Evolutionary conservation across 2,113 vertebrate species (phyloP).

Genomic region (Cyanistes caeruleus): DNA sequence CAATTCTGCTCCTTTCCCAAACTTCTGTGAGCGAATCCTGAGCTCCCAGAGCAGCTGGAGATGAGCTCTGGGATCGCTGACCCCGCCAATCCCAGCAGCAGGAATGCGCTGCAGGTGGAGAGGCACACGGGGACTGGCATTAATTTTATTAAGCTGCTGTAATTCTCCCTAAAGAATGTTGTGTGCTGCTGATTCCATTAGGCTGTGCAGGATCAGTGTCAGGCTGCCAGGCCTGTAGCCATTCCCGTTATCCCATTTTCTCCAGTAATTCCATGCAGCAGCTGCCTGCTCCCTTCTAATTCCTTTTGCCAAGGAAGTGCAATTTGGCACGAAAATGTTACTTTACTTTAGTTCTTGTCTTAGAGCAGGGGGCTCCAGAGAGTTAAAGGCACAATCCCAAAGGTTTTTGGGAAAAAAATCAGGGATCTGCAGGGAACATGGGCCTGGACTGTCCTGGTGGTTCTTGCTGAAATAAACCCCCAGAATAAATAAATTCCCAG

Average conservation of each 20-base stretch:
- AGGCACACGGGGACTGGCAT: neutral
- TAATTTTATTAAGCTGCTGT: neutral
- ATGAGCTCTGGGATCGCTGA: neutral
- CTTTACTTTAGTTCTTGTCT: neutral
- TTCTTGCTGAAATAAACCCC: neutral
- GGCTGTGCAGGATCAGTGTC: neutral
- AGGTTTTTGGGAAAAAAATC: neutral
- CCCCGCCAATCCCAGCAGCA: neutral
- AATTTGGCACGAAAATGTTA: fast-evolving
- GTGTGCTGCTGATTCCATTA: neutral
- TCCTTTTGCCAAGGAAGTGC: neutral
- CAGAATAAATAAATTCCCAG: neutral
- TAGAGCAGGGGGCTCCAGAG: neutral
- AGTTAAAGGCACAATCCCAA: neutral
- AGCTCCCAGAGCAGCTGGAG: no score
- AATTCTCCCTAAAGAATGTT: neutral
- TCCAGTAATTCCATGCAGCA: neutral
- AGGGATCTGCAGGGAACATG: neutral
- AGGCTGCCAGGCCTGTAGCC: neutral
- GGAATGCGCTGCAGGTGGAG: neutral
- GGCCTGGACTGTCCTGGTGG: neutral
- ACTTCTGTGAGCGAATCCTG: fast-evolving
- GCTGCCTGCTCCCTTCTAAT: neutral
- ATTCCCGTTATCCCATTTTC: neutral
- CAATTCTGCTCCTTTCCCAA: neutral